Conservation (phyloP, 2,797 vertebrate species). For the Novumbra hubbsi region DNA sequence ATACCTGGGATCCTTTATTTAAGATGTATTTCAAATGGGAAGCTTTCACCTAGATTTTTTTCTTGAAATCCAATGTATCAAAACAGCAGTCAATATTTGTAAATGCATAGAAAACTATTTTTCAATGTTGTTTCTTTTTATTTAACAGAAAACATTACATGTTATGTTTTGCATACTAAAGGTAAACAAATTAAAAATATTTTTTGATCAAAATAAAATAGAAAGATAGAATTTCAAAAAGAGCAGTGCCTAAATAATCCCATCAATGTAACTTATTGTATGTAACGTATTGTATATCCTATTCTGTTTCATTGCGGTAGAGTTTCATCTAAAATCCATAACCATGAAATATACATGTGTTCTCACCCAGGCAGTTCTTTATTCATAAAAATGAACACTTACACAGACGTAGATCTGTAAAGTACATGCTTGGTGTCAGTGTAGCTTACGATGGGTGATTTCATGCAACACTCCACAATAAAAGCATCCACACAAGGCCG, state of each 20-base stretch:
- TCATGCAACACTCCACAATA: constrained; percentile 29
- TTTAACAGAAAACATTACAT: neutral
- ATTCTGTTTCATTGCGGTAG: neutral
- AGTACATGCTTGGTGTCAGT: constrained; percentile 2
- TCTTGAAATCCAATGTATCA: too few relatives aligned
- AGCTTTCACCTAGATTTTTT: too few relatives aligned
- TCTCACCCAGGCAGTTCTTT: neutral
- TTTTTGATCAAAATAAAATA: neutral
- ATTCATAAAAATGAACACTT: constrained; percentile 11
- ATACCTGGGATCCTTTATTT: too few relatives aligned
- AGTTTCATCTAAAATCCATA: neutral
- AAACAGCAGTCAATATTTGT: too few relatives aligned
- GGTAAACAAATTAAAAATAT: neutral
- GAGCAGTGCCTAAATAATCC: neutral
- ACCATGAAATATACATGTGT: neutral
- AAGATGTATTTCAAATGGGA: too few relatives aligned
- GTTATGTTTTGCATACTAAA: neutral
- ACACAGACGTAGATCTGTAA: neutral
- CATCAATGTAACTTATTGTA: neutral
- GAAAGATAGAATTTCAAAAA: too few relatives aligned
- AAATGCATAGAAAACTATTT: too few relatives aligned
- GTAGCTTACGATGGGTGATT: constrained; percentile 31
- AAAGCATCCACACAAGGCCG: constrained; percentile 57
- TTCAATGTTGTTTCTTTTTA: too few relatives aligned
- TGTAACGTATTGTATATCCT: neutral